A percentile compares a stretch with the other conserved stretches of the same genome.
phyloP scores from a whole-genome alignment of 2,797 vertebrate species.

The Rhinogobio ventralis region DNA sequence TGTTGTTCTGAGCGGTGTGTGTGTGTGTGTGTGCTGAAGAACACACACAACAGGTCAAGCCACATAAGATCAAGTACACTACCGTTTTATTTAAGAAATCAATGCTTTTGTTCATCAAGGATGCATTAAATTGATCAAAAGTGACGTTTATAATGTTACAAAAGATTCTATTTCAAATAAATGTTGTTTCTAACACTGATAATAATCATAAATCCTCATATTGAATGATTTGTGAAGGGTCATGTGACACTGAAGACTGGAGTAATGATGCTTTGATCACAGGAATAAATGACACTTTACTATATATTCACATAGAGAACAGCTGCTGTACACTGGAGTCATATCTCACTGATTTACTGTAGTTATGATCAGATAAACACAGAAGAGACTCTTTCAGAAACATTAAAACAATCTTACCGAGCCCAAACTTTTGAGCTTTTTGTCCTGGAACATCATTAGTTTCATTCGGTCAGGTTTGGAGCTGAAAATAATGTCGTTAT shows the following conservation, averaged over 20 bases:
- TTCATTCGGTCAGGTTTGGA: neutral
- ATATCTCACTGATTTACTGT: no score
- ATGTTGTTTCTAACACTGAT: neutral
- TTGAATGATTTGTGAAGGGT: neutral
- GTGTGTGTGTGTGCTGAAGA: neutral
- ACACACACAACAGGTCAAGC: constrained; percentile 13
- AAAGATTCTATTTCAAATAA: neutral
- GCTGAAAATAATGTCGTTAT: neutral
- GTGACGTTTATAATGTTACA: neutral
- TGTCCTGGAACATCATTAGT: neutral
- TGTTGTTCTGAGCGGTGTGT: constrained; percentile 1
- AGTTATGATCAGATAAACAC: neutral
- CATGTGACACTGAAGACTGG: constrained; percentile 3
- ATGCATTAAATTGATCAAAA: neutral
- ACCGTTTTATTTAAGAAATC: neutral
- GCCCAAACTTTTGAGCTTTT: neutral
- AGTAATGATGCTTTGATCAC: neutral
- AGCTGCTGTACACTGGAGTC: no score
- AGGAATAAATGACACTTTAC: neutral
- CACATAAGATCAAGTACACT: constrained; percentile 23
- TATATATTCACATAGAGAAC: neutral
- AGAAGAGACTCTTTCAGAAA: neutral
- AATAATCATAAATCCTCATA: neutral
- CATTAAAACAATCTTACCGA: neutral
- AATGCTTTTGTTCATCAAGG: neutral